Evolutionary conservation across 2,113 vertebrate genomes (phyloP).

Genomic region (Mustelus asterias): DNA sequence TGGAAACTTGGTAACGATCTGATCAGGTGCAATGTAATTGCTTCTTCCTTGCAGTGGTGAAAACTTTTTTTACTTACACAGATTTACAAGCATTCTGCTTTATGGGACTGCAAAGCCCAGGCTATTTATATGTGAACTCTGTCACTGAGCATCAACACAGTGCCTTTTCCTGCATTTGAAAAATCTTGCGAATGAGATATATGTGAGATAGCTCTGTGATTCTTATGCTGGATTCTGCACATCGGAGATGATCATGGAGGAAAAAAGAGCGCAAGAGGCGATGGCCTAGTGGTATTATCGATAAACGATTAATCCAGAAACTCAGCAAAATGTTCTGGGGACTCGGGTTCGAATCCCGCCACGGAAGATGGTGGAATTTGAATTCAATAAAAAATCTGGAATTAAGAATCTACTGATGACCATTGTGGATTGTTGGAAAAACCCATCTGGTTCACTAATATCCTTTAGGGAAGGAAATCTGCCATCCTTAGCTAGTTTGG

Average conservation of each 20-base stretch:
- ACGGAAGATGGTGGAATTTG: too few relatives aligned
- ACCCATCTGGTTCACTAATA: too few relatives aligned
- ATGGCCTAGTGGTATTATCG: too few relatives aligned
- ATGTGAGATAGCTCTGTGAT: not conserved
- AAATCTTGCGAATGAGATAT: not conserved
- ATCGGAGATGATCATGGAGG: not conserved
- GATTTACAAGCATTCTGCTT: not conserved
- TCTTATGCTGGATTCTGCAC: not conserved
- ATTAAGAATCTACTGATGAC: too few relatives aligned
- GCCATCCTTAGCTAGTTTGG: too few relatives aligned
- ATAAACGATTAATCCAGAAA: too few relatives aligned
- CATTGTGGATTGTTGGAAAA: too few relatives aligned
- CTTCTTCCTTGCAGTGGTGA: not conserved
- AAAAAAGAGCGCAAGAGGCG: not conserved
- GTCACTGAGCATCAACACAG: not conserved
- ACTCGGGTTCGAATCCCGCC: too few relatives aligned
- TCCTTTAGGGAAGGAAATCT: too few relatives aligned
- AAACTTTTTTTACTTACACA: not conserved
- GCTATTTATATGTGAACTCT: not conserved
- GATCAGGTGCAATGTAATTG: not conserved
- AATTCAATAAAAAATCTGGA: too few relatives aligned
- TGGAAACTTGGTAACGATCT: not conserved
- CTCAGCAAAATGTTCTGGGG: too few relatives aligned
- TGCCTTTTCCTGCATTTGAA: not conserved
- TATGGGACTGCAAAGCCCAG: not conserved